Evolutionary conservation across 2,797 vertebrate species (phyloP), one percentile per base, ranked within the genome.

Genomic region (Siniperca undulata): DNA sequence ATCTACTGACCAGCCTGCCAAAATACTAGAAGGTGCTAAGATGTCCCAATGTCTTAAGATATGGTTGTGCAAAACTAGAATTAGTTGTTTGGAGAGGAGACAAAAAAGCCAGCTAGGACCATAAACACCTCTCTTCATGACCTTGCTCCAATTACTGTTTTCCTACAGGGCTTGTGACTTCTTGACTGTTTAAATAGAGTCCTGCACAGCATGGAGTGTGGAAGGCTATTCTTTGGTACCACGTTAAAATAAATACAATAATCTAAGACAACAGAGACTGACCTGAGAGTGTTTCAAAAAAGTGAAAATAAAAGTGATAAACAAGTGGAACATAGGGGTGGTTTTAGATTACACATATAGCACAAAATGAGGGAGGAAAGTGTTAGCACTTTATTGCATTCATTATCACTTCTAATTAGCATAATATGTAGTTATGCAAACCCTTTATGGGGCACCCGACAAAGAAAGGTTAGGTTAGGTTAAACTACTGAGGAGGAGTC

Each of bases 381-480:
- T 74, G 68, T 80, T 24, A 44, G 71, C 65, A 83, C 77, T 82
- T 56, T 11, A 60, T 80, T 65, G 83, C 69, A 80, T 78, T 80
- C 75, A 91, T 89, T 85, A 90, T 83, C 66, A 70, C 71, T 24
- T 40, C 50, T 67, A 83, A 92, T 93, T 87, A 89, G 80, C 92
- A 88, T 92, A 85, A 82, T 75, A 62, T 69, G 84, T 64, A 66
- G 80, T 91, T 92, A 89, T 88, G 82, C 69, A 92, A 89, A 81
- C 59, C 86, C 82, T 52, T 89, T 88, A 55, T 72, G 72, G 66
- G 55, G 52, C 80, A 79, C 74, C 68, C 19, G n/a, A 34, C 1
- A 13, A 72, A 73, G 58, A 80, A 82, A 86, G 89, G 84, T 90
- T 74, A 73, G 69, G 74, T 77, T 60, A n/a, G n/a, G n/a, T 82